Evolutionary conservation across 2,797 vertebrate species (phyloP), one percentile per base, ranked within the genome.

Genomic region (Sardinella longiceps): DNA sequence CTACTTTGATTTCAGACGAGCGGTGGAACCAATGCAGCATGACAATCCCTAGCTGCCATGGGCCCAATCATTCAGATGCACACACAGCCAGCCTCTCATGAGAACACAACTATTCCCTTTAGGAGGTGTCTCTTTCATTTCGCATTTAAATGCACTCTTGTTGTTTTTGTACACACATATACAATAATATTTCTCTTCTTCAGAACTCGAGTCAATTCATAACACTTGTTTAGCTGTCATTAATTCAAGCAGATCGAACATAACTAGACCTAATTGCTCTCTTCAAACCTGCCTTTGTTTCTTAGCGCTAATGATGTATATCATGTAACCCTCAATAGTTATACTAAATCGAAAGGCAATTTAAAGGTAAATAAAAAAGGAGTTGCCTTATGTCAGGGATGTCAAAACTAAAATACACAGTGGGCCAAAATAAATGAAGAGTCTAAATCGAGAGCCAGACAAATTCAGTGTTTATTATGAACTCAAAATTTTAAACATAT

Each of bases 31-130:
- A 74, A 74, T 20, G 5, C 66, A 74, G 66, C 66, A 74, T 39
- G 66, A 20, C 66, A 39, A 37, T 74, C 66, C 60, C 66, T n/a
- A n/a, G n/a, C n/a, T 37, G 33, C 66, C 66, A 74, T 74, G 30
- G 66, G 14, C 66, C 18, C 30, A 14, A 11, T 74, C 60, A 28
- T 63, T 25, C 60, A 63, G 60, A 63, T 30, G 60, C 25, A 63
- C 25, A n/a, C n/a, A n/a, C n/a, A n/a, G n/a, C n/a, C n/a, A 28
- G 25, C 60, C 60, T 30, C 60, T 63, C 28, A 30, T 30, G 25
- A 30, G 25, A 63, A 30, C 60, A 63, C 11, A 63, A 63, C 25
- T 10, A 63, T 25, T 30, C 9, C 25, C n/a, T n/a, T 63, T 10
- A 14, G 60, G 60, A 23, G 53, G 25, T 30, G 11, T 11, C 28